A percentile compares a stretch with the other conserved stretches of the same genome.
Conservation (phyloP, 1,140 invertebrate species). For the Sogatella furcifera region DNA sequence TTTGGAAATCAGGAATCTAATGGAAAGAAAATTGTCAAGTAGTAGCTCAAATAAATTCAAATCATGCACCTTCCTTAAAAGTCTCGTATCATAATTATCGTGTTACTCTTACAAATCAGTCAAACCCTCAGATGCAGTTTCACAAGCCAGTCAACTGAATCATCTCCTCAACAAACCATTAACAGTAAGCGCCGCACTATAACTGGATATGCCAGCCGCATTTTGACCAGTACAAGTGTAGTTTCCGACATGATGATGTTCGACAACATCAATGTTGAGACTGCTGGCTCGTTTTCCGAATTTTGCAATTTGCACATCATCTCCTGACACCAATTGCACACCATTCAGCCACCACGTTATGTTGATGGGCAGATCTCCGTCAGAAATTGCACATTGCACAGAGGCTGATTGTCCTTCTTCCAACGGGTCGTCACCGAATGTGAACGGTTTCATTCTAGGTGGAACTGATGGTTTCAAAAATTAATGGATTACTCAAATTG, state of each 20-base stretch:
- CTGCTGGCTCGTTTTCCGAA: slow-evolving; percentile 43
- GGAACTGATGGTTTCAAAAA: slow-evolving; percentile 40
- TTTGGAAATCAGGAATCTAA: slow-evolving; percentile 24
- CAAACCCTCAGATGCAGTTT: too few species aligned
- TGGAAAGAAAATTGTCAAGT: slow-evolving; percentile 34
- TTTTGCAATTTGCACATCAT: slow-evolving; percentile 34
- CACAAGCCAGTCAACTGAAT: too few species aligned
- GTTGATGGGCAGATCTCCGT: slow-evolving; percentile 62
- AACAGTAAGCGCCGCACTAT: slow-evolving; percentile 47
- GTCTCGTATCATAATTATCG: too few species aligned
- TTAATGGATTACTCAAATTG: too few species aligned
- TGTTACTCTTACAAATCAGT: too few species aligned
- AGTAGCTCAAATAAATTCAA: neutral
- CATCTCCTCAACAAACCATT: slow-evolving; percentile 43
- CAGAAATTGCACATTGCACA: slow-evolving; percentile 63
- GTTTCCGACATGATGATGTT: slow-evolving; percentile 40
- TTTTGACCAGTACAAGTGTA: slow-evolving; percentile 62
- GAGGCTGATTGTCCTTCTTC: slow-evolving; percentile 67
- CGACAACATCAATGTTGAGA: slow-evolving; percentile 62
- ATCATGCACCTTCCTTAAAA: slow-evolving; percentile 14
- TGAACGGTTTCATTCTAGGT: slow-evolving; percentile 58
- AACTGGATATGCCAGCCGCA: slow-evolving; percentile 48
- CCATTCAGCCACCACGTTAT: slow-evolving; percentile 65
- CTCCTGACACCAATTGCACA: slow-evolving; percentile 25
- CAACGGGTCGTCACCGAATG: slow-evolving; percentile 50